Conservation (phyloP, 2,113 vertebrate species). For the Rana temporaria region DNA sequence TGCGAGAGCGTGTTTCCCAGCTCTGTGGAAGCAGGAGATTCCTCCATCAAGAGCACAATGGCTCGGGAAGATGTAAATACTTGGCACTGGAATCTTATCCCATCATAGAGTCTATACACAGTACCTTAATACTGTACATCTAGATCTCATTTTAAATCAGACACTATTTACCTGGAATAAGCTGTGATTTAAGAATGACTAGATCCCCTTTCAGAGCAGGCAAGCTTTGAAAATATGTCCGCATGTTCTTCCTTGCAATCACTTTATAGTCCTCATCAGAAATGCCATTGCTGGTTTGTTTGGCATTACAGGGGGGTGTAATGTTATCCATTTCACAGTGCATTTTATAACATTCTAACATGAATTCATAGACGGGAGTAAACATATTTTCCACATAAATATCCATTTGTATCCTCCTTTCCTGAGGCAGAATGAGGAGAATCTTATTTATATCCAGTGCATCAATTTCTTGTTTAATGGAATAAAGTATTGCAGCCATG, state of each 20-base stretch:
- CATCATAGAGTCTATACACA: too few species aligned
- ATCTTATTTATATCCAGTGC: constrained; percentile 71
- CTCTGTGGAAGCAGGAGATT: too few species aligned
- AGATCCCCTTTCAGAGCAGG: constrained; percentile 79
- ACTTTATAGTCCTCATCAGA: background rate
- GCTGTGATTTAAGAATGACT: constrained; percentile 75
- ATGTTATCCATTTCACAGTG: constrained; percentile 56
- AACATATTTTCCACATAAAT: constrained; percentile 80
- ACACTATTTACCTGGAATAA: constrained; percentile 83
- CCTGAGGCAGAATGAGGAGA: constrained; percentile 72
- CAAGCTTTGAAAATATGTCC: constrained; percentile 75
- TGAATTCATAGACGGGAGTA: constrained; percentile 81
- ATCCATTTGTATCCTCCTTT: constrained; percentile 71
- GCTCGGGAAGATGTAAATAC: too few species aligned
- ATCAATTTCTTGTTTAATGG: constrained; percentile 83
- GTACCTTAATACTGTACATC: too few species aligned
- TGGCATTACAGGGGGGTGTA: constrained; percentile 43
- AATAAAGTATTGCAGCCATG: constrained; percentile 74
- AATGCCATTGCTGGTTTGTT: background rate
- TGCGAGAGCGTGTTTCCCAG: too few species aligned
- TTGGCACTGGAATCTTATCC: too few species aligned
- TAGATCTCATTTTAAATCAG: background rate
- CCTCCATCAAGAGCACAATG: too few species aligned
- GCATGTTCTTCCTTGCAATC: constrained; percentile 69
- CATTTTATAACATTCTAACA: constrained; percentile 69